phyloP scores from a whole-genome alignment of 92 coral and sea anemone genomes.

The Diadumene lineata region DNA sequence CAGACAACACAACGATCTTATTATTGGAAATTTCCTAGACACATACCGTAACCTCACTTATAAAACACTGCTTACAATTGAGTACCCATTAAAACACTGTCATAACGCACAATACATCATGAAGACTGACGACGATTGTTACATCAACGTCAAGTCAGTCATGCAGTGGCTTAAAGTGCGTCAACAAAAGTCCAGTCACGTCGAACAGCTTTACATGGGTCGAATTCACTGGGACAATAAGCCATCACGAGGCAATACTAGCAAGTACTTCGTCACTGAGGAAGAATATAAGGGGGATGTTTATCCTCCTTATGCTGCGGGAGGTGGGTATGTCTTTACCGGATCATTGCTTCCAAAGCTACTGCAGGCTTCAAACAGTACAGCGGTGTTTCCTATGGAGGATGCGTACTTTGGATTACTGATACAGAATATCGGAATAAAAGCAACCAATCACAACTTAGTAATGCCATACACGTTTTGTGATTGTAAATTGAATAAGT shows the following conservation, averaged over 20 bases:
- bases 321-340: conserved; percentile 20
- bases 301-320: conserved; percentile 28
- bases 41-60: conserved; percentile 43
- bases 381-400: conserved; percentile 25
- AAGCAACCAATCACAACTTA: neutral
- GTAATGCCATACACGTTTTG: neutral
- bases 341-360: conserved; percentile 12
- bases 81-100: conserved; percentile 39
- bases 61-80: conserved; percentile 36
- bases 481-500: neutral
- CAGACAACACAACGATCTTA: conserved; percentile 24
- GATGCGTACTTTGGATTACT: conserved; percentile 25
- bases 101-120: conserved; percentile 34
- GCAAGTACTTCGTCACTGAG: conserved; percentile 14
- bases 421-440: conserved; percentile 9
- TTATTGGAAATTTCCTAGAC: conserved; percentile 37
- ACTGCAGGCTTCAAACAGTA: conserved; percentile 11
- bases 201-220: conserved; percentile 1
- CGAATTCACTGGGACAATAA: conserved; percentile 16
- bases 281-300: neutral
- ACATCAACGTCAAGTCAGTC: conserved; percentile 32
- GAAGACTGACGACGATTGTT: conserved; percentile 56
- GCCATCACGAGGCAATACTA: conserved; percentile 10
- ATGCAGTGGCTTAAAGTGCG: conserved; percentile 30
- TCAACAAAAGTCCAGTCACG: neutral